Conservation (phyloP, 2,113 vertebrate species). For the Trogon surrucura region DNA sequence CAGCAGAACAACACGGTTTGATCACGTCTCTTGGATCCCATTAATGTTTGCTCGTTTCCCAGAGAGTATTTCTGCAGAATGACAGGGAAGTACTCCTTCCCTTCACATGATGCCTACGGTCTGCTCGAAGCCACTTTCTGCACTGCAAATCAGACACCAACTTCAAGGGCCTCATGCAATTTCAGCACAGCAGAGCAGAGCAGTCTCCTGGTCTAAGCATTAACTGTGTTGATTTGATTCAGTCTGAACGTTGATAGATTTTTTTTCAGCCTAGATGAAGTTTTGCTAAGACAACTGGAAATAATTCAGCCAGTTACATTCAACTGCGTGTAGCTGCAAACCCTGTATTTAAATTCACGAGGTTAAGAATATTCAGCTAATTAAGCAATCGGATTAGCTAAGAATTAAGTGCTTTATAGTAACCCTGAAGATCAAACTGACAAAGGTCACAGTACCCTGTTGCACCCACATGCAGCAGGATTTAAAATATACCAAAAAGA, state of each 20-base stretch:
- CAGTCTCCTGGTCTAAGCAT: background rate
- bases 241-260: background rate
- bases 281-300: background rate
- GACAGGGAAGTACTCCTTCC: background rate
- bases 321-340: background rate
- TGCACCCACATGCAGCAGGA: background rate
- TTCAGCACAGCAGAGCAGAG: background rate
- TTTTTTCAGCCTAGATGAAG: background rate
- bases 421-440: background rate
- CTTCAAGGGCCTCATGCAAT: background rate
- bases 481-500: background rate
- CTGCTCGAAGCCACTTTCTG: background rate
- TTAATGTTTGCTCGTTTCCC: background rate
- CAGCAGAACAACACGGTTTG: slow-evolving; percentile 22
- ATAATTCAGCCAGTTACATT: background rate
- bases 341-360: background rate
- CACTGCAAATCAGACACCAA: background rate
- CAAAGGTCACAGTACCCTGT: background rate
- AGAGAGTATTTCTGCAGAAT: background rate
- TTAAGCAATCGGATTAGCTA: background rate
- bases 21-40: background rate
- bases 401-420: background rate
- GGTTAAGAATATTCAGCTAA: slow-evolving; percentile 1
- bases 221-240: background rate
- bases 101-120: background rate